A percentile compares a stretch with the other conserved stretches of the same genome.
These are phyloP conservation scores for Intellagama lesueurii DNA, from an alignment of 2,797 vertebrate genomes.

Conservation along the genomic window DNA sequence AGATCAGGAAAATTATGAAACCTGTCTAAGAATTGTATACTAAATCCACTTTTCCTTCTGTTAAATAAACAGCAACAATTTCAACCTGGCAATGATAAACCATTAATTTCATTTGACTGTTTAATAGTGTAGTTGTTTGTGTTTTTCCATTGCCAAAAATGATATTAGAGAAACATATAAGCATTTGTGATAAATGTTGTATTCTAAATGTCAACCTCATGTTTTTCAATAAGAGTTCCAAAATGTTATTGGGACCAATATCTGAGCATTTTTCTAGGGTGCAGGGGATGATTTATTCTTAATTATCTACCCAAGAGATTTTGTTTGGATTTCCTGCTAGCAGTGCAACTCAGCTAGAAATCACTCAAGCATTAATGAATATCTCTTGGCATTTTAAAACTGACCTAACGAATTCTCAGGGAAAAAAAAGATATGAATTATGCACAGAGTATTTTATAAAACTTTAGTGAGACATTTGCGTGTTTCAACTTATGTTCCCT, in stretches of 20 bases:
- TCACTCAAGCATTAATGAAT: slow-evolving; percentile 45
- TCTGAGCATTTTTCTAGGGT: slow-evolving; percentile 36
- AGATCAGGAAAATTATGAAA: neutral
- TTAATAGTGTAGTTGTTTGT: neutral
- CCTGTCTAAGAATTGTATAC: neutral
- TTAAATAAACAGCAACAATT: neutral
- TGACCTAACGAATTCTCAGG: slow-evolving; percentile 35
- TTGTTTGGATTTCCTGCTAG: slow-evolving; percentile 43
- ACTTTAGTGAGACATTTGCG: slow-evolving; percentile 39
- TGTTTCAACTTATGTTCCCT: slow-evolving; percentile 7
- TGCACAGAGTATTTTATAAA: slow-evolving; percentile 26
- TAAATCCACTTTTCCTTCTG: neutral
- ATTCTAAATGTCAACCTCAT: slow-evolving; percentile 18
- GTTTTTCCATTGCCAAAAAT: neutral
- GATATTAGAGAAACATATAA: neutral
- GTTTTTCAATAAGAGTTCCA: neutral
- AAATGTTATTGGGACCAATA: neutral
- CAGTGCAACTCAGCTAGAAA: slow-evolving; percentile 29
- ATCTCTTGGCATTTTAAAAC: slow-evolving; percentile 47
- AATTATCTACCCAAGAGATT: slow-evolving; percentile 30
- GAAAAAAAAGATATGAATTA: slow-evolving; percentile 46
- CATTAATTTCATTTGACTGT: neutral
- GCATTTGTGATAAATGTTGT: neutral
- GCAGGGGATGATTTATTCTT: slow-evolving; percentile 13
- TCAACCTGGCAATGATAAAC: neutral